phyloP scores from a whole-genome alignment of 1,140 invertebrate species.

The Camponotus pennsylvanicus region DNA sequence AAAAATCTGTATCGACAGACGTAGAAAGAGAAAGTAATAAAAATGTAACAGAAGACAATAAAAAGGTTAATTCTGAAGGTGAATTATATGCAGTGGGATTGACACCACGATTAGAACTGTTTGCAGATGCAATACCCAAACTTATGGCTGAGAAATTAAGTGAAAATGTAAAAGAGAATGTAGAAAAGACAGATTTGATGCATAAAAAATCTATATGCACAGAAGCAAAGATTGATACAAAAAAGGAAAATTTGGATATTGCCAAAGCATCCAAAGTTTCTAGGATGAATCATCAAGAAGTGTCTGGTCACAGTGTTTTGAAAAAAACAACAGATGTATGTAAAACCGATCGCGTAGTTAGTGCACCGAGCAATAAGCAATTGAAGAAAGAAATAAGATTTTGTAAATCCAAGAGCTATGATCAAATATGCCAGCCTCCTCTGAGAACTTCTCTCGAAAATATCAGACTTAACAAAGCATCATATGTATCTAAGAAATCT shows the following conservation, averaged over 20 bases:
- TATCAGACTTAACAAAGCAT: constrained; percentile 51
- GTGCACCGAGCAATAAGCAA: constrained; percentile 62
- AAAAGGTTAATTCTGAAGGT: constrained; percentile 76
- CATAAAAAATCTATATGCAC: constrained; percentile 5
- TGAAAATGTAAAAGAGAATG: constrained; percentile 67
- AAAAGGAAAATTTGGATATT: not conserved
- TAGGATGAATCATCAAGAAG: constrained; percentile 13
- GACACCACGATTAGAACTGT: constrained; percentile 83
- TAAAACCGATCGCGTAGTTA: constrained; percentile 50
- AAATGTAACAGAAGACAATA: constrained; percentile 61
- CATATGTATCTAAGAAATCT: constrained; percentile 62
- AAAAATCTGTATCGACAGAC: constrained; percentile 6
- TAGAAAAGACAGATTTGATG: constrained; percentile 46
- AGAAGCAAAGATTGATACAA: not conserved
- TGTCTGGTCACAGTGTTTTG: not conserved
- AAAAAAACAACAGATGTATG: constrained; percentile 41
- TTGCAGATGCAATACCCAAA: constrained; percentile 84
- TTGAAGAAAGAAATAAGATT: constrained; percentile 68
- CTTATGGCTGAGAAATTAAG: constrained; percentile 81
- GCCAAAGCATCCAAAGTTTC: constrained; percentile 1
- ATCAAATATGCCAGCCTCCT: constrained; percentile 77
- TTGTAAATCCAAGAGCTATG: constrained; percentile 80
- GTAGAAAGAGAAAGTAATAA: constrained; percentile 39
- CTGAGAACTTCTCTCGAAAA: constrained; percentile 64
- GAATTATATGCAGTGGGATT: constrained; percentile 82